Conservation (phyloP, 2,113 vertebrate species). For the human region GRCh38 chr9:69203001-69203500, state of each 20-base stretch:
- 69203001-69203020: not conserved
- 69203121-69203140: not conserved
- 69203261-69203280: not conserved
- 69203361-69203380: no score
- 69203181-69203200: not conserved
- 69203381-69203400: no score
- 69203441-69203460: no score
- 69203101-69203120: not conserved
- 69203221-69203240: not conserved
- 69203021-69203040: not conserved
- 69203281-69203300: not conserved
- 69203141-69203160: not conserved
- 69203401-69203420: no score
- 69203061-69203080: not conserved
- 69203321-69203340: no score
- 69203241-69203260: not conserved
- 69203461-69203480: no score
- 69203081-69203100: not conserved
- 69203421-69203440: no score
- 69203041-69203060: not conserved
- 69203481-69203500: no score
- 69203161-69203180: not conserved
- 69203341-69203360: no score
- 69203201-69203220: not conserved
- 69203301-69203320: no score